These are phyloP conservation scores for Nanorana parkeri DNA, from an alignment of 2,113 vertebrate genomes.

Conservation along the genomic window DNA sequence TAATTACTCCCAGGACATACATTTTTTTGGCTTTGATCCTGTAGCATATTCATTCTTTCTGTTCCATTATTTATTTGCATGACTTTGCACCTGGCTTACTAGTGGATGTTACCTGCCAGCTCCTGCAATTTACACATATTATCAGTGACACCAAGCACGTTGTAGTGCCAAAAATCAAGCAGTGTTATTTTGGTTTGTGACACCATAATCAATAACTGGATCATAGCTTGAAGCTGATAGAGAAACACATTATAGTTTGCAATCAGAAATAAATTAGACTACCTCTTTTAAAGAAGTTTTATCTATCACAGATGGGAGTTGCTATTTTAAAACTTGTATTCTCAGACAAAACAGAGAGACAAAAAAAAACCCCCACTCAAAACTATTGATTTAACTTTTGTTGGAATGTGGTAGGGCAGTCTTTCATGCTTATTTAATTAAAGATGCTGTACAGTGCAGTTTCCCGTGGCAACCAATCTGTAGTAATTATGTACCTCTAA, in stretches of 20 bases:
- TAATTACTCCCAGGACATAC: conserved; percentile 5
- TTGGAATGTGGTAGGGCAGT: too few relatives aligned
- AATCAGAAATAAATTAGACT: neutral
- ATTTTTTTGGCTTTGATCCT: conserved; percentile 3
- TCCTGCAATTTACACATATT: conserved; percentile 14
- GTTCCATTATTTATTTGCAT: conserved; percentile 6
- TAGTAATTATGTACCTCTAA: too few relatives aligned
- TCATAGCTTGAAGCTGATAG: neutral
- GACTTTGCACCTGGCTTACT: neutral
- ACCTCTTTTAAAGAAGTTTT: too few relatives aligned
- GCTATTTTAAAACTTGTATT: too few relatives aligned
- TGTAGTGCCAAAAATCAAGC: neutral
- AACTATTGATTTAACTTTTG: too few relatives aligned
- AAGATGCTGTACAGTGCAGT: too few relatives aligned
- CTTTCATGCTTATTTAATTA: too few relatives aligned
- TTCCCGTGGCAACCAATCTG: too few relatives aligned
- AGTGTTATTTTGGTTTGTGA: conserved; percentile 9
- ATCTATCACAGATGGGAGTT: too few relatives aligned
- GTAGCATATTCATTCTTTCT: neutral
- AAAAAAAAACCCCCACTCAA: too few relatives aligned
- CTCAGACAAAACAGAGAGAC: too few relatives aligned
- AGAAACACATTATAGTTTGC: neutral
- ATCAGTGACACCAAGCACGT: neutral
- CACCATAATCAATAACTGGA: conserved; percentile 22
- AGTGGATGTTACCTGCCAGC: conserved; percentile 2